Conservation (phyloP, 1,140 invertebrate species). For the Atta cephalotes region DNA sequence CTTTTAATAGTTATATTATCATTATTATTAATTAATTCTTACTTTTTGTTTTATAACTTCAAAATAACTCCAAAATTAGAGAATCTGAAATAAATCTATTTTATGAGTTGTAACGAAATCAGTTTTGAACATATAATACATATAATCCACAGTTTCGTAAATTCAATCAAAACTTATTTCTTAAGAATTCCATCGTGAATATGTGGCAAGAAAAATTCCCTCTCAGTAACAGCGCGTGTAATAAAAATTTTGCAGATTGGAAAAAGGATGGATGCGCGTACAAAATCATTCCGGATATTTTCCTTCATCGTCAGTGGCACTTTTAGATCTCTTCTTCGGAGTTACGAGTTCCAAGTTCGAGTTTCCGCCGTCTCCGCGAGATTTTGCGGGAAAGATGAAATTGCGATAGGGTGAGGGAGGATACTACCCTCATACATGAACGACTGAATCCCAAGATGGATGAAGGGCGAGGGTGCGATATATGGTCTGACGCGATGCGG, state of each 20-base stretch:
- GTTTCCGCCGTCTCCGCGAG: slow-evolving; percentile 28
- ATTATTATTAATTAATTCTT: neutral
- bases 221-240: neutral
- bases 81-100: neutral
- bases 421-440: slow-evolving; percentile 45
- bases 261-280: slow-evolving; percentile 9
- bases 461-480: slow-evolving; percentile 28
- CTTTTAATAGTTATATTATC: neutral
- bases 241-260: slow-evolving; percentile 31
- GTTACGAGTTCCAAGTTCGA: slow-evolving; percentile 40
- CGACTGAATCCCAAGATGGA: slow-evolving; percentile 20
- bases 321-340: slow-evolving; percentile 41
- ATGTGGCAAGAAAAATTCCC: neutral
- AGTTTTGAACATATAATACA: neutral
- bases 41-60: neutral
- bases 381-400: slow-evolving; percentile 38
- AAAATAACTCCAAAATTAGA: neutral
- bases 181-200: neutral
- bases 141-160: neutral
- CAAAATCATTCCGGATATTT: slow-evolving; percentile 43
- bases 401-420: slow-evolving; percentile 23
- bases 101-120: neutral
- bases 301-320: slow-evolving; percentile 42
- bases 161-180: slow-evolving; percentile 7
- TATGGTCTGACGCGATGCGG: slow-evolving; percentile 30